Evolutionary conservation across 2,888 invertebrate species (phyloP).

Genomic region (Herminia tarsipennalis): DNA sequence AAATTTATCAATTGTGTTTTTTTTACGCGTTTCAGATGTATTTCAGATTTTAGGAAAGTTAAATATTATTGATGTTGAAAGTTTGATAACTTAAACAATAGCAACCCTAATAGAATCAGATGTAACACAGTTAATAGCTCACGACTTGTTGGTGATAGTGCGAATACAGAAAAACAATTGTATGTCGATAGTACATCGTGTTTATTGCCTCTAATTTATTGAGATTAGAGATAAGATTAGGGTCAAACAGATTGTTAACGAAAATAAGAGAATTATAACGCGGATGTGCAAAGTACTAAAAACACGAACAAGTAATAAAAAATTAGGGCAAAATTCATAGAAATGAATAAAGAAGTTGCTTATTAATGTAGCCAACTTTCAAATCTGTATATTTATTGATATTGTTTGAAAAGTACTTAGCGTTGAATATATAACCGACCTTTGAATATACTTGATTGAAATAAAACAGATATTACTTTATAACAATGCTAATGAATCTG

Average conservation of each 20-base stretch:
- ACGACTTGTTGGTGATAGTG: conserved; percentile 70
- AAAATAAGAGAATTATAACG: conserved; percentile 34
- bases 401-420: conserved; percentile 1
- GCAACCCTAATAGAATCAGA: conserved; percentile 39
- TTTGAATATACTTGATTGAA: too few relatives aligned
- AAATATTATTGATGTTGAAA: not conserved
- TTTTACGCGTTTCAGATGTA: not conserved
- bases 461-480: too few relatives aligned
- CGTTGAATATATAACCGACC: too few relatives aligned
- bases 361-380: conserved; percentile 9
- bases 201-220: conserved; percentile 72
- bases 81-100: not conserved
- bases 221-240: conserved; percentile 54
- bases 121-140: conserved; percentile 68
- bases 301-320: conserved; percentile 40
- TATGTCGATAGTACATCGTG: conserved; percentile 56
- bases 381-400: conserved; percentile 4
- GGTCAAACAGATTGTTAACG: conserved; percentile 35
- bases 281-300: conserved; percentile 23
- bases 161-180: conserved; percentile 61
- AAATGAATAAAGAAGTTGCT: not conserved
- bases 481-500: too few relatives aligned
- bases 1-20: too few relatives aligned
- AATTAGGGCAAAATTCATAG: conserved; percentile 13
- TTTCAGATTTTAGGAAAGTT: not conserved